phyloP scores from a whole-genome alignment of 1,140 invertebrate species.

The Atta cephalotes region DNA sequence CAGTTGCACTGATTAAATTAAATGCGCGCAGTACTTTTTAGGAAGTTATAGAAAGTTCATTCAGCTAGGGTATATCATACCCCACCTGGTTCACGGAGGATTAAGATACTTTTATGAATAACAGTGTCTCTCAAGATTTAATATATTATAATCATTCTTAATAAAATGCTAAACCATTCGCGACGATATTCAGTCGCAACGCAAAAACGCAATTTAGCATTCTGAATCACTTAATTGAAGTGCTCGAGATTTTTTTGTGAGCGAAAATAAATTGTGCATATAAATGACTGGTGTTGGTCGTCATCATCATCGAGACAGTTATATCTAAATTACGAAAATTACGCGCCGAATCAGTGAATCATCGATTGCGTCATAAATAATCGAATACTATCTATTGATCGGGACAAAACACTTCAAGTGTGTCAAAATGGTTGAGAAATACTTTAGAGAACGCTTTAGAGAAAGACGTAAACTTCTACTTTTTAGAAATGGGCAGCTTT shows the following conservation, averaged over 20 bases:
- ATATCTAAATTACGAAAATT: slow-evolving; percentile 34
- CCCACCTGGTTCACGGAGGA: too few species aligned
- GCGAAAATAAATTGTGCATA: slow-evolving; percentile 64
- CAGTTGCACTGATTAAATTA: too few species aligned
- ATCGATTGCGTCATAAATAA: slow-evolving; percentile 17
- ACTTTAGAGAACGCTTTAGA: not conserved
- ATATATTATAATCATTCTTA: not conserved
- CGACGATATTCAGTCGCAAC: slow-evolving; percentile 51
- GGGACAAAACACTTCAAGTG: not conserved
- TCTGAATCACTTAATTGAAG: slow-evolving; percentile 53
- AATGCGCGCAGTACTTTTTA: too few species aligned
- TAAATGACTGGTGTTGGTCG: slow-evolving; percentile 21
- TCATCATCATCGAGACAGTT: slow-evolving; percentile 32
- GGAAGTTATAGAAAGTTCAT: too few species aligned
- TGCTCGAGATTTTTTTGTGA: slow-evolving; percentile 5
- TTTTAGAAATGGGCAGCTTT: not conserved
- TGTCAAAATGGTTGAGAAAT: not conserved
- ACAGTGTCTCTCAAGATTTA: not conserved
- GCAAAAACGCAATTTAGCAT: slow-evolving; percentile 61
- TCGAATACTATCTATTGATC: slow-evolving; percentile 22
- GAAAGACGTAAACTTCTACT: not conserved
- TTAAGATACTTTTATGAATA: not conserved
- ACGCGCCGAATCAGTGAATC: not conserved
- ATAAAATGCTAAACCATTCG: not conserved
- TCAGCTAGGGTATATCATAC: too few species aligned